Evolutionary conservation across 2,797 vertebrate genomes (phyloP), one percentile per base, ranked within the genome.

Genomic region (Cottoperca gobio): DNA sequence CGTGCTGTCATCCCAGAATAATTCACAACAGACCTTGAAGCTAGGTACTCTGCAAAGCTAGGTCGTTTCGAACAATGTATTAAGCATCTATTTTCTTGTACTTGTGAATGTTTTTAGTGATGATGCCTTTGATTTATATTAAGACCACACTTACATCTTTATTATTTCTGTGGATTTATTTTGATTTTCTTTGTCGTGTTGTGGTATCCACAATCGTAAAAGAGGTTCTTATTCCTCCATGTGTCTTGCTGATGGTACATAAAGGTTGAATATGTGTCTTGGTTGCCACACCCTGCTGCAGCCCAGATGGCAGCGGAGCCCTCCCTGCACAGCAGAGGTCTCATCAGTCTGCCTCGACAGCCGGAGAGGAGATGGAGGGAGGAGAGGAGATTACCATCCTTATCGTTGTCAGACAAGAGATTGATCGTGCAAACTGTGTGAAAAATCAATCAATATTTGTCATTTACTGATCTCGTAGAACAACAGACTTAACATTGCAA

Each of bases 301-400:
- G 87, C 83, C 86, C 91, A 93, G 92, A 93, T 92, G 91, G 90
- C 85, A 64, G 71, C 11, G 28, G 73, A 79, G 74, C 82, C 79
- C 76, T 81, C 76, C 52, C 74, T 79, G 49, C 28, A 9, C 84
- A 82, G 70, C 50, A 67, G 77, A 91, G 84, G 73, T 76, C 88
- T 90, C 76, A 72, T 83, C 81, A 88, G 84, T 74, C 82, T 79
- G 86, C 76, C 70, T 78, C 60, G n/a, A 82, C 86, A 90, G 88
- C 81, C 76, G 73, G 85, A 83, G 78, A 67, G 50, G 67, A 79
- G 71, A 65, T 31, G 39, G 60, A 85, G 79, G 83, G 77, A 86
- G 77, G 85, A 76, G 79, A 43, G 26, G 60, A 74, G 78, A 81
- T 92, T 87, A 86, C 19, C 33, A 23, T 40, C 67, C 28, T 86